A percentile compares a stretch with the other conserved stretches of the same genome.
These are phyloP conservation scores for Pteruthius melanotis DNA, from an alignment of 2,113 vertebrate genomes.

Conservation along the genomic window DNA sequence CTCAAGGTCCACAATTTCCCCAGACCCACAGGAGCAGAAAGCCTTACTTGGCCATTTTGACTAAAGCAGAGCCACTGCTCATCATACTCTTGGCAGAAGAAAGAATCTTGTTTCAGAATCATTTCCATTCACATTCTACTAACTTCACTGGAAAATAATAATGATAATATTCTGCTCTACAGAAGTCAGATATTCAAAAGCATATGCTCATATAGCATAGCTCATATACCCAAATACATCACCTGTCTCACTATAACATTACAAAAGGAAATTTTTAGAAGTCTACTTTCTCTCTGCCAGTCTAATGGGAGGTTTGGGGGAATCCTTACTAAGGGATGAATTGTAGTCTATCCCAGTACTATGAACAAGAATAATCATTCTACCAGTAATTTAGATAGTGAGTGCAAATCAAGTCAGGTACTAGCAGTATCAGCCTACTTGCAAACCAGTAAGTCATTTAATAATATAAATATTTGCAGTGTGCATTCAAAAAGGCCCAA, in stretches of 20 bases:
- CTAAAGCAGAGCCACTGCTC: neutral
- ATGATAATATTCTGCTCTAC: neutral
- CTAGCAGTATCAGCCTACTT: neutral
- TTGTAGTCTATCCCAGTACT: neutral
- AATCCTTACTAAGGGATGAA: neutral
- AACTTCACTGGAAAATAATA: neutral
- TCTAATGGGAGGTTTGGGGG: neutral
- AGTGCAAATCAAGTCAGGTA: neutral
- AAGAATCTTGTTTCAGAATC: neutral
- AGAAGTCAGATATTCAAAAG: neutral
- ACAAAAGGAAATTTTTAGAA: neutral
- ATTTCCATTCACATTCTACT: neutral
- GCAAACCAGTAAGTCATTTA: rapidly evolving
- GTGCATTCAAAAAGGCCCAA: neutral
- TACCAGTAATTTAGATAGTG: neutral
- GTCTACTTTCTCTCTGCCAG: neutral
- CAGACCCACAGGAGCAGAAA: neutral
- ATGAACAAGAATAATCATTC: neutral
- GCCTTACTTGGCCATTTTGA: neutral
- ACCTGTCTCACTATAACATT: neutral
- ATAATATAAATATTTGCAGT: neutral
- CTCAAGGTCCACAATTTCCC: neutral
- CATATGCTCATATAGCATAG: neutral
- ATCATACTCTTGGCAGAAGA: neutral
- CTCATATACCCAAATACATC: neutral